Evolutionary conservation across 2,113 vertebrate genomes (phyloP).

Genomic region (Anarhynchus alexandrinus): DNA sequence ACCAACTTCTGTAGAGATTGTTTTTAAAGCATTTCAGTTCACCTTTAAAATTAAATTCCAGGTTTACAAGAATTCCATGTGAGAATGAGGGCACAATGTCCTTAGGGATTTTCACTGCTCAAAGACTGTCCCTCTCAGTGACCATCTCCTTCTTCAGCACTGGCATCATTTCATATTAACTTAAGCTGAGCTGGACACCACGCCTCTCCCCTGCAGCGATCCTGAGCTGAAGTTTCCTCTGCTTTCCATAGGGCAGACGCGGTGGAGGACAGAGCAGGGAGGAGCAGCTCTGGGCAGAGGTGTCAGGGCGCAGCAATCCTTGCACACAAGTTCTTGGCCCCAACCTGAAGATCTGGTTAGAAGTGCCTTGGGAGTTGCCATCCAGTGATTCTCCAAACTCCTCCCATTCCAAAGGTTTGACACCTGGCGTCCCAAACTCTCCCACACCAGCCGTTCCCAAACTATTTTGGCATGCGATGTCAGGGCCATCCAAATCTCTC

Average conservation of each 20-base stretch:
- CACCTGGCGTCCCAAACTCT: accelerated
- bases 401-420: not conserved
- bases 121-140: not conserved
- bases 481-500: not conserved
- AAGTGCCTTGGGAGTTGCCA: not conserved
- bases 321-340: not conserved
- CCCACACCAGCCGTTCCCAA: not conserved
- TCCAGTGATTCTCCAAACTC: not conserved
- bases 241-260: not conserved
- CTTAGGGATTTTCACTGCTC: not conserved
- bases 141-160: not conserved
- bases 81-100: not conserved
- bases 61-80: not conserved
- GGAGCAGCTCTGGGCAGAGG: not conserved
- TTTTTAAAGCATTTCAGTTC: not conserved
- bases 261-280: not conserved
- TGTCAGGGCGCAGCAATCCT: not conserved
- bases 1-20: not conserved
- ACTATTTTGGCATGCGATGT: not conserved
- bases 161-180: not conserved
- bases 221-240: not conserved
- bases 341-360: not conserved
- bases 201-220: not conserved
- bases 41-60: not conserved
- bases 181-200: not conserved